phyloP scores from a whole-genome alignment of 1,140 invertebrate genomes.

The Pogonus chalceus region DNA sequence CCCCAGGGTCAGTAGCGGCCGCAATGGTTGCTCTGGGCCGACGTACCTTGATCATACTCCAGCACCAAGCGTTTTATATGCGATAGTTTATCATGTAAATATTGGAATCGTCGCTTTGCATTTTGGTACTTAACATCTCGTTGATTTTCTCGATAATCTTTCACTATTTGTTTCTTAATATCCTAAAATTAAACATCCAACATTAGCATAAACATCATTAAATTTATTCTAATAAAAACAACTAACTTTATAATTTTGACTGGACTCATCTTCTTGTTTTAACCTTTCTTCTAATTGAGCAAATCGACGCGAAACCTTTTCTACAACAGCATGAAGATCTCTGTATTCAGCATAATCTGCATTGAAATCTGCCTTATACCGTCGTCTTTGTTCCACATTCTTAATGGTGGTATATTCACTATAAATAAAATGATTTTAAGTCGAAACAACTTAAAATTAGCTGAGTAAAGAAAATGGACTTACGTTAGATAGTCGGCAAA shows the following conservation, averaged over 20 bases:
- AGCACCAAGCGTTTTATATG: slow-evolving; percentile 79
- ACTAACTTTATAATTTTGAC: slow-evolving; percentile 43
- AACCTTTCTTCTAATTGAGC: slow-evolving; percentile 57
- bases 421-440: slow-evolving; percentile 17
- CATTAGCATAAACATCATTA: slow-evolving; percentile 7
- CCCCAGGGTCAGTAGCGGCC: slow-evolving; percentile 28
- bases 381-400: slow-evolving; percentile 59
- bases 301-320: slow-evolving; percentile 67
- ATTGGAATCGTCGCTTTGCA: slow-evolving; percentile 66
- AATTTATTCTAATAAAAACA: slow-evolving; percentile 9
- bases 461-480: slow-evolving; percentile 25
- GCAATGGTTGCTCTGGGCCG: slow-evolving; percentile 8
- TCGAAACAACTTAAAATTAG: too few species aligned
- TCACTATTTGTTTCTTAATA: slow-evolving; percentile 64
- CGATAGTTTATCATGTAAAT: slow-evolving; percentile 79
- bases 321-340: slow-evolving; percentile 61
- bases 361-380: slow-evolving; percentile 83
- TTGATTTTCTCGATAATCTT: slow-evolving; percentile 71
- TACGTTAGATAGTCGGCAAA: slow-evolving; percentile 46
- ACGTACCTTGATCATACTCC: slow-evolving; percentile 59
- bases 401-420: slow-evolving; percentile 74
- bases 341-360: slow-evolving; percentile 76
- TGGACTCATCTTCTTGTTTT: slow-evolving; percentile 39
- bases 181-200: slow-evolving; percentile 37
- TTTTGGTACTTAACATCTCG: slow-evolving; percentile 59